A percentile compares a stretch with the other conserved stretches of the same genome.
phyloP scores from a whole-genome alignment of 2,797 vertebrate genomes.

The Potorous gilbertii region DNA sequence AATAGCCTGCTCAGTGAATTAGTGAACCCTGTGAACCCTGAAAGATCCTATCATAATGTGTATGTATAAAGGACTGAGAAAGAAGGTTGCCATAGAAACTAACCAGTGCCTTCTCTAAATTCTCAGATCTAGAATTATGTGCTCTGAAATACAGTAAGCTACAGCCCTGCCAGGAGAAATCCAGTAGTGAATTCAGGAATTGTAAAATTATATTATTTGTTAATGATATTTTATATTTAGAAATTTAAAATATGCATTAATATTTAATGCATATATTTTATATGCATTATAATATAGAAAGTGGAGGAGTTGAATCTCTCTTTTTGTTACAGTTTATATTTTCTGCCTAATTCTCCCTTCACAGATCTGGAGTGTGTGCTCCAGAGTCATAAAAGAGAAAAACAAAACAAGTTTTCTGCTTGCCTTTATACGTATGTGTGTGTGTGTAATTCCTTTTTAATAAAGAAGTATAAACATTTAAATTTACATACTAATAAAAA shows the following conservation, averaged over 20 bases:
- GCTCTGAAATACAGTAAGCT: conserved; percentile 35
- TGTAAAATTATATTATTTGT: conserved; percentile 55
- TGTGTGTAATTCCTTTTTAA: not conserved
- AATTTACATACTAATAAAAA: not conserved
- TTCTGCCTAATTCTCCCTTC: not conserved
- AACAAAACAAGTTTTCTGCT: not conserved
- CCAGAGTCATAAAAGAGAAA: not conserved
- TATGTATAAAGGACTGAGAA: conserved; percentile 7
- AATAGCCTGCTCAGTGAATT: conserved; percentile 35
- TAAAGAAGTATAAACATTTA: not conserved
- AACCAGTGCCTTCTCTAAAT: conserved; percentile 30
- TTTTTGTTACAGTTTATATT: not conserved
- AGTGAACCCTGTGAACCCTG: conserved; percentile 1
- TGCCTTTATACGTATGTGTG: not conserved
- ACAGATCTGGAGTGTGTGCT: not conserved
- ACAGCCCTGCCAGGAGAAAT: conserved; percentile 49
- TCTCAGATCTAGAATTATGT: conserved; percentile 46
- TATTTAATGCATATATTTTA: no score
- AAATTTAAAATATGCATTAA: conserved; percentile 11
- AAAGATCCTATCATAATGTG: conserved; percentile 12
- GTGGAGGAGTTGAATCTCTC: not conserved
- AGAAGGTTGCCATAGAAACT: conserved; percentile 66
- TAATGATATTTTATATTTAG: conserved; percentile 60
- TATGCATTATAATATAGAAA: no score
- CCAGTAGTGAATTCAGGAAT: conserved; percentile 49